Percentiles rank a stretch among this genome's conserved stretches.
Evolutionary conservation across 2,797 vertebrate genomes (phyloP).

Genomic region (Anas flavirostris): DNA sequence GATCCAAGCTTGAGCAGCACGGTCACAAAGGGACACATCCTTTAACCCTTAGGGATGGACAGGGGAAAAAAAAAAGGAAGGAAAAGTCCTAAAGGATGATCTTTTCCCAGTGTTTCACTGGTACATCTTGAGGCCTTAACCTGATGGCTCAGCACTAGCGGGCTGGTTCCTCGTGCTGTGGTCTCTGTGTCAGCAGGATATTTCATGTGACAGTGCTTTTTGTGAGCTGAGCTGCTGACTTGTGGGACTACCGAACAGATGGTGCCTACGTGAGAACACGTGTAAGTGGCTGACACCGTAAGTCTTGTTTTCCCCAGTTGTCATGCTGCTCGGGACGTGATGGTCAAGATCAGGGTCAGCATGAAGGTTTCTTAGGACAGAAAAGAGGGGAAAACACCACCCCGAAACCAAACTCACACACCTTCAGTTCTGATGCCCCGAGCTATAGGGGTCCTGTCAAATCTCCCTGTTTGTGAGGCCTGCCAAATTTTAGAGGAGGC

Average conservation of each 20-base stretch:
- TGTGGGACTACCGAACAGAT: constrained; percentile 49
- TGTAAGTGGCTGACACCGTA: constrained; percentile 63
- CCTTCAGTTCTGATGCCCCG: not conserved
- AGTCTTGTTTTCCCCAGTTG: constrained; percentile 46
- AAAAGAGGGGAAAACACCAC: not conserved
- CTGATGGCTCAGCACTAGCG: constrained; percentile 20
- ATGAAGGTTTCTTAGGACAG: not conserved
- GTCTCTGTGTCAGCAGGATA: constrained; percentile 57
- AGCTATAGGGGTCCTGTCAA: not conserved
- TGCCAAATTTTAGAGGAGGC: not conserved
- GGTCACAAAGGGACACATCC: not conserved
- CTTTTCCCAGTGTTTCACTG: not conserved
- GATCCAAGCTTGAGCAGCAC: not conserved
- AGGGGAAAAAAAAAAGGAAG: not conserved
- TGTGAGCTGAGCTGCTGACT: constrained; percentile 32
- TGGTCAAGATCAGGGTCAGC: not conserved
- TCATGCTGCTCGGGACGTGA: not conserved
- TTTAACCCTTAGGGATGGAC: not conserved
- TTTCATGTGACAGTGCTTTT: constrained; percentile 46
- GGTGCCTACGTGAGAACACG: constrained; percentile 41
- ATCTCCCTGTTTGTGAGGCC: not conserved
- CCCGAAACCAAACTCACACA: not conserved
- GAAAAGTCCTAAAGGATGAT: not conserved
- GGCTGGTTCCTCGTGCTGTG: not conserved
- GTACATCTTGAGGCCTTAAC: not conserved